Evolutionary conservation across 1,140 invertebrate species (phyloP).

Genomic region (Lasioglossum baleicum): DNA sequence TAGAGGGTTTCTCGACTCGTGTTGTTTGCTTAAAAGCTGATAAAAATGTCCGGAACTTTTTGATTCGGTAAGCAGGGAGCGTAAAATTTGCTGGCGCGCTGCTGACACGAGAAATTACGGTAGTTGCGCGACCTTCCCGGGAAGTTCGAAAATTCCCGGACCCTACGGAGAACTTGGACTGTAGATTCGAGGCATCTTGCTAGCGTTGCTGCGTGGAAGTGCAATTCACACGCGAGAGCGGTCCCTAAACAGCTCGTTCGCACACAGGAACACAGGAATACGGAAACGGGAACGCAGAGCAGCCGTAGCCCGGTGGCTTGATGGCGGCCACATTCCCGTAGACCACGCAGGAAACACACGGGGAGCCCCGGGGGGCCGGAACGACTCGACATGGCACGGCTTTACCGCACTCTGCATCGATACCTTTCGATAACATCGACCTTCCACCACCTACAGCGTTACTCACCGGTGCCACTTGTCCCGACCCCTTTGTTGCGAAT

Average conservation of each 20-base stretch:
- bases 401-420: constrained; percentile 49
- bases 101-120: neutral
- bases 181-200: constrained; percentile 10
- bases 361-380: constrained; percentile 52
- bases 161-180: constrained; percentile 8
- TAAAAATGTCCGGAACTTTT: too few relatives aligned
- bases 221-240: constrained; percentile 1
- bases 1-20: too few relatives aligned
- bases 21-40: too few relatives aligned
- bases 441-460: constrained; percentile 31
- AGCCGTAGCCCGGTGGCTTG: neutral
- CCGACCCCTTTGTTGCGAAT: constrained; percentile 25
- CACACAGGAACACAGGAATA: neutral
- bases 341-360: neutral
- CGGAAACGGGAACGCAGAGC: neutral
- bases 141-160: constrained; percentile 9
- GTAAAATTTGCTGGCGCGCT: neutral
- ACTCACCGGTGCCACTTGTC: constrained; percentile 47
- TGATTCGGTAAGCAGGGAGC: neutral
- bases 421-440: constrained; percentile 62
- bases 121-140: constrained; percentile 1
- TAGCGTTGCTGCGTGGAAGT: neutral
- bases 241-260: constrained; percentile 31
- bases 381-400: constrained; percentile 46
- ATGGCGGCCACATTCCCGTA: neutral